Base-by-base conservation (phyloP, 2,797 vertebrate genomes). In the Coendou prehensilis region DNA sequence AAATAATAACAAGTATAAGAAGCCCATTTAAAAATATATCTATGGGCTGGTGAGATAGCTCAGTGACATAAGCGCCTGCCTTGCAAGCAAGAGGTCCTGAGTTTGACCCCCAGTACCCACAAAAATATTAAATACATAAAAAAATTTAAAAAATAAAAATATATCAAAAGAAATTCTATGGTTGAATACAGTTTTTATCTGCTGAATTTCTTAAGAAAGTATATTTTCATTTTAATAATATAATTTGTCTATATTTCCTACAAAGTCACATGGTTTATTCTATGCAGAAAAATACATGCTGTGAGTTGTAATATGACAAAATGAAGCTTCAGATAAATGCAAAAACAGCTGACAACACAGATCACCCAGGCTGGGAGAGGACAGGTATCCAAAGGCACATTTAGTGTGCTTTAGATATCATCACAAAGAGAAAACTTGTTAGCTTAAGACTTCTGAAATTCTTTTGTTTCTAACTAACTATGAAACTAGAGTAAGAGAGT, bases 311-410 rank as follows among this genome's bases (percentile, higher is more conserved):
- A 57, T 37, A 17, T 15, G 41, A 45, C 9, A 87, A 90, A 91
- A 54, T 56, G 59, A 52, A 28, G 8, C 18, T 50, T 83, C 18
- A n/a, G 56, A 26, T 18, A 87, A 76, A 83, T 22, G 7, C 4
- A 80, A 47, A 86, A 37, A 67, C 5, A 73, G 56, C 37, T 71
- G 17, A 8, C 45, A 52, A 45, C 33, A 20, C 23, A 22, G 10
- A 67, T 41, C 41, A 81, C 20, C 15, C 22, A 54, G 7, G 14
- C 33, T 20, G 22, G 22, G 11, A n/a, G 26, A 87, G 26, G 1
- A 9, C 6, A 17, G 11, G 6, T 23, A 28, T 17, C 15, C 47
- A 80, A 50, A 67, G n/a, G 2, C 0, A 15, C 0, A 59, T 4
- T 52, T 26, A 11, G 8, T 85, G 11, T 73, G 18, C 0, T 41